Evolutionary conservation across 2,888 invertebrate species (phyloP).

Genomic region (Hypolimnas misippus): DNA sequence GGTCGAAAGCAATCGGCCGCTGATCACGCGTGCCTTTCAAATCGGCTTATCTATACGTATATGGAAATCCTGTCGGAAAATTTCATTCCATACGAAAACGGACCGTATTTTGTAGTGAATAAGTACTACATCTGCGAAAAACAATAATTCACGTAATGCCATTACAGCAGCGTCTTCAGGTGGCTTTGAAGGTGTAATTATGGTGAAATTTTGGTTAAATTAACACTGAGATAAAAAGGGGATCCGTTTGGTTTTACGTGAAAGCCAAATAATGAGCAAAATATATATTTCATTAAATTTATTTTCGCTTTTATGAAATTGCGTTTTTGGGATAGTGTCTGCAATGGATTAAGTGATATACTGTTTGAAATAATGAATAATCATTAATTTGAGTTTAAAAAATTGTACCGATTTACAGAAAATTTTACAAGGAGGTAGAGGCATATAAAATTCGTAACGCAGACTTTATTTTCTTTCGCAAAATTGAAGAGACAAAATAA

Average conservation of each 20-base stretch:
- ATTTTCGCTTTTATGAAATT: background rate
- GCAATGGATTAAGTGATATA: too few relatives aligned
- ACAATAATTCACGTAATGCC: constrained; percentile 50
- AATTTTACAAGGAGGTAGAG: too few relatives aligned
- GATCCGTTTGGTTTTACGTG: constrained; percentile 45
- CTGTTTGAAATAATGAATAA: too few relatives aligned
- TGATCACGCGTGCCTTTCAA: constrained; percentile 81
- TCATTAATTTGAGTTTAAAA: too few relatives aligned
- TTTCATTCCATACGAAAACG: constrained; percentile 49
- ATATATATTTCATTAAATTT: background rate
- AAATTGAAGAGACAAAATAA: too few relatives aligned
- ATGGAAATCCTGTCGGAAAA: constrained; percentile 47
- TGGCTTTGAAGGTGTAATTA: constrained; percentile 81
- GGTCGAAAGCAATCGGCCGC: constrained; percentile 73
- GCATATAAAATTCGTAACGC: too few relatives aligned
- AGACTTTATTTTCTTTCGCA: too few relatives aligned
- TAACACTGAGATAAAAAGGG: constrained; percentile 68
- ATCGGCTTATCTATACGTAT: constrained; percentile 67
- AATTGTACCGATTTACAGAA: too few relatives aligned
- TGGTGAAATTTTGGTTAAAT: constrained; percentile 73
- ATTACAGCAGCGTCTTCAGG: constrained; percentile 60
- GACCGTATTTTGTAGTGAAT: constrained; percentile 48
- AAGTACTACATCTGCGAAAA: constrained; percentile 50
- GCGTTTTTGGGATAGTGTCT: background rate
- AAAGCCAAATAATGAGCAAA: background rate